These are phyloP conservation scores for Poeciliopsis gracilis DNA, from an alignment of 2,797 vertebrate genomes.

Conservation along the genomic window DNA sequence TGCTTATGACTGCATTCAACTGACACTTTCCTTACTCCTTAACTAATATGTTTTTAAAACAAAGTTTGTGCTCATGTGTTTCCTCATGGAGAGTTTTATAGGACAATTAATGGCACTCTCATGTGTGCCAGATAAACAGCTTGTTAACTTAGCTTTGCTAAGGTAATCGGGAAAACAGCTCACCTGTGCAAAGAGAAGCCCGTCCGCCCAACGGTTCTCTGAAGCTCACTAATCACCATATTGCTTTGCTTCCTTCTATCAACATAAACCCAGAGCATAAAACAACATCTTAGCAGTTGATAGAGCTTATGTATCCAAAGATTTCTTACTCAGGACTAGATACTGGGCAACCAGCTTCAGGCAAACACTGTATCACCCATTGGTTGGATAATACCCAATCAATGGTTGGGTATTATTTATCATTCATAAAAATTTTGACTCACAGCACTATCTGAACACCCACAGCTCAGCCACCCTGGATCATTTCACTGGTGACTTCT, in stretches of 20 bases:
- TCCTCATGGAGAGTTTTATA: not conserved
- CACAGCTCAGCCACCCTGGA: conserved; percentile 23
- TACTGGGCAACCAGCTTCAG: conserved; percentile 17
- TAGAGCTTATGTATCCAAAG: not conserved
- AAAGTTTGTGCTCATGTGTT: not conserved
- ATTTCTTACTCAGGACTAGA: conserved; percentile 4
- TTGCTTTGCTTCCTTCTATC: not conserved
- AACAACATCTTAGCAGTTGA: not conserved
- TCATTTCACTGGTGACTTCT: conserved; percentile 40
- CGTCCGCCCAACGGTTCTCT: not conserved
- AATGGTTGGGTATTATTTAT: conserved; percentile 11
- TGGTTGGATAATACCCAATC: not conserved
- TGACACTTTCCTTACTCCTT: not conserved
- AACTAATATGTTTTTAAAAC: not conserved
- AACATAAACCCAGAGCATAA: not conserved
- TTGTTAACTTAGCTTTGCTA: conserved; percentile 10
- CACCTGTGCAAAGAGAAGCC: not conserved
- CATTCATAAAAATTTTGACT: conserved; percentile 34
- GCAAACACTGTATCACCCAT: not conserved
- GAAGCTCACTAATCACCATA: conserved; percentile 1
- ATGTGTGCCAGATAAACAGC: conserved; percentile 1
- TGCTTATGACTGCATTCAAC: not conserved
- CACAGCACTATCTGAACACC: conserved; percentile 14
- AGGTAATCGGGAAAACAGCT: not conserved
- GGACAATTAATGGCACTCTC: not conserved